Evolutionary conservation across 2,113 vertebrate genomes (phyloP), one percentile per base, ranked within the genome.

Genomic region (Fulica atra): DNA sequence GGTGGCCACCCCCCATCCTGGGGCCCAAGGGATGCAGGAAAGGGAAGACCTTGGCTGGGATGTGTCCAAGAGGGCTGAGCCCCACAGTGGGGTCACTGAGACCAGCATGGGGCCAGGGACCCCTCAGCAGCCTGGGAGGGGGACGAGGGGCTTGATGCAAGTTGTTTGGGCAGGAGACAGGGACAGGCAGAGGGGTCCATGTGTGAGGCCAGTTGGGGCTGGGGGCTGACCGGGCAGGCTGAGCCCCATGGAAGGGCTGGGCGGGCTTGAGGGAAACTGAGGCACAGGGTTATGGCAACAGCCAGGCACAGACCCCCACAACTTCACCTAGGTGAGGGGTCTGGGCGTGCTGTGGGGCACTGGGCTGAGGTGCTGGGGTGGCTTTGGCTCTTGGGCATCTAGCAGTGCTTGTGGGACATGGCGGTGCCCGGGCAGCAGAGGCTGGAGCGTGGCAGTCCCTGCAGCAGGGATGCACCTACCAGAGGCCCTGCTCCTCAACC

Each of bases 341-440:
- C 50, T 4, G 9, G 33, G 59, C 15, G 23, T 54, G 56, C 56
- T 20, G 1, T 4, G 70, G 28, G 42, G 38, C 42, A 44, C 31
- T 0, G 2, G 53, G 25, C 28, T 2, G 6, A 36, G 38, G 50
- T 46, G 26, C 38, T 48, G 38, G 42, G 38, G 29, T 1, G 7
- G 36, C 26, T 70, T 20, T 69, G 63, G n/a, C 44, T 38, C n/a
- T 81, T 0, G 0, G 31, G 4, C 46, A 70, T 13, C 65, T 2
- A 1, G 9, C 0, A 0, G 63, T 1, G 7, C 44, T 28, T 14
- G 16, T 9, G 25, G 87, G 81, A 89, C 0, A 0, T 61, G 74
- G 64, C 20, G 8, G 56, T 54, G 24, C 42, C 36, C 3, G 2
- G 33, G 42, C 53, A 65, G 77, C 2, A 1, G 24, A 50, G 87